A percentile compares a stretch with the other conserved stretches of the same genome.
phyloP scores from a whole-genome alignment of 2,888 invertebrate genomes.

The Gonocerus acuteangulatus region DNA sequence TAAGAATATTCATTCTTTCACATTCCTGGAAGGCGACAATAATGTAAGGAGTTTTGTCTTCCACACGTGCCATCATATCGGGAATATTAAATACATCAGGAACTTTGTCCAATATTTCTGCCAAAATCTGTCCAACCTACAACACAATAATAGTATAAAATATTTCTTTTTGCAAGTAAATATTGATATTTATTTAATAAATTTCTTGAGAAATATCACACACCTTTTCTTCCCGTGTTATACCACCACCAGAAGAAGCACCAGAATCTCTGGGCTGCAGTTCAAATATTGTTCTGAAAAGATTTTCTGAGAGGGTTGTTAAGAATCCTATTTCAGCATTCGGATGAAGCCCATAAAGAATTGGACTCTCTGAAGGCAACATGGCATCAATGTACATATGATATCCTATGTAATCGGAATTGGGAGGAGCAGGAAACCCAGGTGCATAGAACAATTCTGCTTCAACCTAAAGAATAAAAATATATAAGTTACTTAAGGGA shows the following conservation, averaged over 20 bases:
- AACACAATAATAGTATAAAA: too few relatives aligned
- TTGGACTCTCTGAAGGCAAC: slow-evolving; percentile 80
- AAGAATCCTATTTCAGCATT: slow-evolving; percentile 93
- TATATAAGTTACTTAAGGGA: not conserved
- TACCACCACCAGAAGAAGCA: slow-evolving; percentile 57
- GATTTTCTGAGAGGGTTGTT: slow-evolving; percentile 72
- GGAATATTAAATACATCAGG: slow-evolving; percentile 80
- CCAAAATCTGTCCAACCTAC: slow-evolving; percentile 64
- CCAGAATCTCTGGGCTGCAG: slow-evolving; percentile 81
- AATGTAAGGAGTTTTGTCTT: slow-evolving; percentile 83
- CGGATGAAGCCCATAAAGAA: slow-evolving; percentile 84
- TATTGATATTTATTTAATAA: too few relatives aligned
- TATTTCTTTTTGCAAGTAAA: too few relatives aligned
- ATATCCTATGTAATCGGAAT: slow-evolving; percentile 77
- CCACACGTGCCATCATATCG: slow-evolving; percentile 77
- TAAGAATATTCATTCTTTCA: slow-evolving; percentile 86
- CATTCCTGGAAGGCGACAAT: slow-evolving; percentile 91
- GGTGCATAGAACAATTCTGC: slow-evolving; percentile 74
- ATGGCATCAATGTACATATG: slow-evolving; percentile 80
- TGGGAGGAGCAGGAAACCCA: slow-evolving; percentile 80
- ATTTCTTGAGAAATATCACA: not conserved
- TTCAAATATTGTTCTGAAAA: slow-evolving; percentile 79
- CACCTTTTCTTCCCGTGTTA: slow-evolving; percentile 75
- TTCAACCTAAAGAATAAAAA: slow-evolving; percentile 54
- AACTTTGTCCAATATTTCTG: slow-evolving; percentile 80